A percentile compares a stretch with the other conserved stretches of the same genome.
These are phyloP conservation scores for Melanitta fusca DNA, from an alignment of 2,797 vertebrate genomes.

Conservation along the genomic window DNA sequence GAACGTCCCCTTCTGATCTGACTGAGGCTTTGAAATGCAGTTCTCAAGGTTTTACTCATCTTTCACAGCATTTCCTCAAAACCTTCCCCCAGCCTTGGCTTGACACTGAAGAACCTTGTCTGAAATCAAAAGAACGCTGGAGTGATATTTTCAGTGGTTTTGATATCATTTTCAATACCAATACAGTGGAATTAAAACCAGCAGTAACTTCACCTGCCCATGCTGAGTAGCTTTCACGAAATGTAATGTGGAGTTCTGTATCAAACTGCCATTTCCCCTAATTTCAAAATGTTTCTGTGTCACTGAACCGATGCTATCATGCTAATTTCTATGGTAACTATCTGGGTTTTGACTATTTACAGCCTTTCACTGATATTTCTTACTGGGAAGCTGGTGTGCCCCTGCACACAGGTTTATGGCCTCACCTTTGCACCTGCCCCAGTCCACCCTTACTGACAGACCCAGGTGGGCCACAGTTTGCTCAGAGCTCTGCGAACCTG, in stretches of 20 bases:
- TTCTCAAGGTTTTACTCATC: not conserved
- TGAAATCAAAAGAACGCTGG: not conserved
- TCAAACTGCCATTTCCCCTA: not conserved
- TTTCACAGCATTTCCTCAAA: not conserved
- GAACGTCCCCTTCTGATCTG: not conserved
- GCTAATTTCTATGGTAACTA: constrained; percentile 34
- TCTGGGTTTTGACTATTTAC: not conserved
- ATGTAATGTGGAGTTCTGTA: not conserved
- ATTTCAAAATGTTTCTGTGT: not conserved
- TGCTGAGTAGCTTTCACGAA: not conserved
- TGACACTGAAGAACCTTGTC: not conserved
- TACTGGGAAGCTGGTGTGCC: not conserved
- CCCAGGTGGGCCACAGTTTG: not conserved
- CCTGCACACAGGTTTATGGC: not conserved
- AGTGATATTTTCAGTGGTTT: not conserved
- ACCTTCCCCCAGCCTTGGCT: not conserved
- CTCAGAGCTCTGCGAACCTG: not conserved
- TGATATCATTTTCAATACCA: not conserved
- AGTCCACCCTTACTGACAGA: not conserved
- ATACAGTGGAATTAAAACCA: not conserved
- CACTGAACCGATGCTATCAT: constrained; percentile 10
- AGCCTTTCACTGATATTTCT: not conserved
- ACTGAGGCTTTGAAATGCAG: not conserved
- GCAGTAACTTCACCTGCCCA: not conserved
- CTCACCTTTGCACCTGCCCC: not conserved